A percentile compares a stretch with the other conserved stretches of the same genome.
These are phyloP conservation scores for Catocala sponsa DNA, from an alignment of 2,888 invertebrate genomes.

Conservation along the genomic window DNA sequence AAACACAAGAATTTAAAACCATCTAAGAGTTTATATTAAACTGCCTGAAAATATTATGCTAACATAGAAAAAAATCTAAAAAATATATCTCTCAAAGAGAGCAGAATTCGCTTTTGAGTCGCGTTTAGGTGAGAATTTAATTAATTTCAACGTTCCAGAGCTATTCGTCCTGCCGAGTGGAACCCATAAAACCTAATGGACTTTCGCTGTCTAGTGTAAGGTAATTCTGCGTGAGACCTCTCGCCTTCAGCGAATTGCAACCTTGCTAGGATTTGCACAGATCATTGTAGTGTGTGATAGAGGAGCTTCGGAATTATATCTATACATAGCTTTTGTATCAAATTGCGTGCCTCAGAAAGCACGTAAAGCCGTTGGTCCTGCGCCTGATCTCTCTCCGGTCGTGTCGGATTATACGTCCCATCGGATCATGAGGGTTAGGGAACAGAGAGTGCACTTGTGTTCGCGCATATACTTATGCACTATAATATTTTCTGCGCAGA, in stretches of 20 bases:
- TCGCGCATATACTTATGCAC: too few species aligned
- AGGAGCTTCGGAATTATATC: conserved; percentile 7
- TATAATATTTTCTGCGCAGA: too few species aligned
- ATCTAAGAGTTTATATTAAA: not conserved
- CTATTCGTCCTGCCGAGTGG: conserved; percentile 77
- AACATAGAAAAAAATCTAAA: conserved; percentile 16
- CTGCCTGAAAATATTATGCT: conserved; percentile 20
- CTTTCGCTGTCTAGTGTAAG: conserved; percentile 80
- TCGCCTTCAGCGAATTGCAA: conserved; percentile 70
- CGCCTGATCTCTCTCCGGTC: too few species aligned
- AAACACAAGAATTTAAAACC: too few species aligned
- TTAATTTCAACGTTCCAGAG: conserved; percentile 80
- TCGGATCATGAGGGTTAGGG: too few species aligned
- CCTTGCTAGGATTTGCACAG: conserved; percentile 65
- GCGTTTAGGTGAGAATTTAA: conserved; percentile 79
- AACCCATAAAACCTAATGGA: conserved; percentile 86
- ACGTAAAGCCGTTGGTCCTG: too few species aligned
- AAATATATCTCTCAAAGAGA: conserved; percentile 34
- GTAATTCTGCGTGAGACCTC: conserved; percentile 76
- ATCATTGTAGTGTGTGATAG: conserved; percentile 34
- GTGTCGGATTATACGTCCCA: too few species aligned
- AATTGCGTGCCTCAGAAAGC: too few species aligned
- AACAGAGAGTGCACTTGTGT: too few species aligned
- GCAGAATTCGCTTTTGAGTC: conserved; percentile 60
- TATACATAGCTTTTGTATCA: conserved; percentile 13